phyloP scores from a whole-genome alignment of 37 sponge, comb jelly and placozoan genomes.

The Haliclona indistincta region DNA sequence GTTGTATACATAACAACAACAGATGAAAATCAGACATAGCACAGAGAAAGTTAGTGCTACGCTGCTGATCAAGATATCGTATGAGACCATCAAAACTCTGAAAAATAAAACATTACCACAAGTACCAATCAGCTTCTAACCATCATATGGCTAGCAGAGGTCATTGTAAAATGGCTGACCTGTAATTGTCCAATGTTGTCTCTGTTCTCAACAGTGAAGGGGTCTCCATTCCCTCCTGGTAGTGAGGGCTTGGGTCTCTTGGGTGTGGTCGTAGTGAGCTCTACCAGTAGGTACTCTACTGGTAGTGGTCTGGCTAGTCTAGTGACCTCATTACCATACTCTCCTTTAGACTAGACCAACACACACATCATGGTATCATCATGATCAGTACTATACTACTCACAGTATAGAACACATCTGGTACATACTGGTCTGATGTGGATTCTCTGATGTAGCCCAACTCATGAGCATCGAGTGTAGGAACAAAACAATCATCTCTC shows the following conservation, averaged over 20 bases:
- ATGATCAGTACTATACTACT: neutral
- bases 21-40: conserved; percentile 92
- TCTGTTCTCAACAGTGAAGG: conserved; percentile 88
- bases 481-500: conserved; percentile 90
- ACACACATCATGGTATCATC: neutral
- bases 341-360: conserved; percentile 69
- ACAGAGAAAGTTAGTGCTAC: conserved; percentile 52
- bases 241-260: conserved; percentile 66
- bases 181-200: conserved; percentile 45
- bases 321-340: conserved; percentile 78
- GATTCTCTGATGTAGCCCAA: conserved; percentile 94
- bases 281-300: conserved; percentile 90
- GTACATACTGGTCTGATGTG: conserved; percentile 87
- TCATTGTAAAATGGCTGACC: too few species aligned
- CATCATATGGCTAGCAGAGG: too few species aligned
- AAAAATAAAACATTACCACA: neutral
- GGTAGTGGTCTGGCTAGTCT: conserved; percentile 89
- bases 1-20: conserved; percentile 72
- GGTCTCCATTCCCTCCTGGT: conserved; percentile 65
- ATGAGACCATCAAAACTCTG: conserved; percentile 74
- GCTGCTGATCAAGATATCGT: conserved; percentile 47
- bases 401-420: conserved; percentile 97
- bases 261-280: conserved; percentile 85
- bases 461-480: conserved; percentile 87
- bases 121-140: neutral